These are phyloP conservation scores for Drosophila sordidapex DNA, from an alignment of 2,888 invertebrate species.

Conservation along the genomic window DNA sequence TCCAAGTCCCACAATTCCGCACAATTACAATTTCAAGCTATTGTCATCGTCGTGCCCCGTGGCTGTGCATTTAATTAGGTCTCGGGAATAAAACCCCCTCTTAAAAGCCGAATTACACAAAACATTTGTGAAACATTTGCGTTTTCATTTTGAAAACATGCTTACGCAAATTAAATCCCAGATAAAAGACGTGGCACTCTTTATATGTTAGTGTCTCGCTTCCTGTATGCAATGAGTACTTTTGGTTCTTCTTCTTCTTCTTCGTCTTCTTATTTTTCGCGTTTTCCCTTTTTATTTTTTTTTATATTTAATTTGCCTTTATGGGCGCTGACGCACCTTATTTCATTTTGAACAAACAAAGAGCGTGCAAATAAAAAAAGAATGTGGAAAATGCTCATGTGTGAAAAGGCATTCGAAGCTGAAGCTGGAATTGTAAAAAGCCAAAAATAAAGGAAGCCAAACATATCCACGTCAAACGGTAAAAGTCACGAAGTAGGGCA, in stretches of 20 bases:
- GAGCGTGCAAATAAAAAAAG: slow-evolving; percentile 54
- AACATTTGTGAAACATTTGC: slow-evolving; percentile 60
- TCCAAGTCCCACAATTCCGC: slow-evolving; percentile 29
- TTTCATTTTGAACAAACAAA: slow-evolving; percentile 64
- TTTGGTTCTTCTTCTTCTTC: slow-evolving; percentile 29
- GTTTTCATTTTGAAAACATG: slow-evolving; percentile 47
- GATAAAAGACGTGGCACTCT: slow-evolving; percentile 46
- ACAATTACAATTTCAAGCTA: slow-evolving; percentile 56
- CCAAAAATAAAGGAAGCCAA: slow-evolving; percentile 57
- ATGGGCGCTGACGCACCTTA: slow-evolving; percentile 73
- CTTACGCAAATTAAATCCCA: slow-evolving; percentile 70
- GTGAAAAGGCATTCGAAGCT: slow-evolving; percentile 63
- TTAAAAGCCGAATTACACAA: slow-evolving; percentile 63
- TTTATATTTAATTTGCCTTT: slow-evolving; percentile 76
- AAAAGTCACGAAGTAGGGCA: slow-evolving; percentile 71
- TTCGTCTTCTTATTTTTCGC: background rate
- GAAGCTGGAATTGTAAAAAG: slow-evolving; percentile 47
- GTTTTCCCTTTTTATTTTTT: slow-evolving; percentile 23
- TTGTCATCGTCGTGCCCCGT: slow-evolving; percentile 27
- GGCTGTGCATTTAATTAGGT: slow-evolving; percentile 70
- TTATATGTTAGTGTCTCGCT: slow-evolving; percentile 4
- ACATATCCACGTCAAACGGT: slow-evolving; percentile 61
- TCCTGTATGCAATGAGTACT: slow-evolving; percentile 32
- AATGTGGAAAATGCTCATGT: slow-evolving; percentile 57
- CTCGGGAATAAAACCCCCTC: slow-evolving; percentile 37